These are phyloP conservation scores for Brachionus rubens DNA, from an alignment of 1,140 invertebrate species.

Conservation along the genomic window DNA sequence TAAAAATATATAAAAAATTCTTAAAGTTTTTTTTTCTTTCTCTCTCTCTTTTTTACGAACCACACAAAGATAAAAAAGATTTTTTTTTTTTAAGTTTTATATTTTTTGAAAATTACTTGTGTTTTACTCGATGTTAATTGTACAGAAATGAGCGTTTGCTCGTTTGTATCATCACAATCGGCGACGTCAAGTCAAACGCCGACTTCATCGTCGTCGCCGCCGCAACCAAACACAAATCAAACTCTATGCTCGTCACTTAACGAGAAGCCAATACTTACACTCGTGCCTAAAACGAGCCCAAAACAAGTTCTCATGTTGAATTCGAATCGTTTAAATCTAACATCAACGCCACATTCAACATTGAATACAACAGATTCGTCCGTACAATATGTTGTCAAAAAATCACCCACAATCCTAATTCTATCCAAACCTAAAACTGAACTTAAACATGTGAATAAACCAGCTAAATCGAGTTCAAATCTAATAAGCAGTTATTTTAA, in stretches of 20 bases:
- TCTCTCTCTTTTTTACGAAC: too few species aligned
- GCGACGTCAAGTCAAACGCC: not conserved
- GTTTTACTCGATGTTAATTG: constrained; percentile 9
- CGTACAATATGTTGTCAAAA: not conserved
- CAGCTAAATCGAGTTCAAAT: constrained; percentile 4
- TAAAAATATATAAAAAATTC: too few species aligned
- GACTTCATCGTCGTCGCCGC: not conserved
- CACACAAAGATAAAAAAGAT: too few species aligned
- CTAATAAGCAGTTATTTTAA: constrained; percentile 33
- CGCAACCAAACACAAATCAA: not conserved
- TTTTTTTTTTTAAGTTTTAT: not conserved
- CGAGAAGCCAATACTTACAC: not conserved
- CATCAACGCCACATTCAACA: not conserved
- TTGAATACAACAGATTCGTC: too few species aligned
- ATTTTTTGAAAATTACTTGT: not conserved
- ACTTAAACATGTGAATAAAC: not conserved
- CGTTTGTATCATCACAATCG: constrained; percentile 15
- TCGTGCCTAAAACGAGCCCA: constrained; percentile 11
- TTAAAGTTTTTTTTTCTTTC: too few species aligned
- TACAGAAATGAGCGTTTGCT: constrained; percentile 23
- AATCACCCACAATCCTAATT: constrained; percentile 10
- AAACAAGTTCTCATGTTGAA: not conserved
- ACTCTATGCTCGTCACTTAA: not conserved
- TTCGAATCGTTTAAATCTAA: not conserved
- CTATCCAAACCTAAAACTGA: constrained; percentile 1